Evolutionary conservation across 2,888 invertebrate genomes (phyloP).

Genomic region (Encarsia formosa): DNA sequence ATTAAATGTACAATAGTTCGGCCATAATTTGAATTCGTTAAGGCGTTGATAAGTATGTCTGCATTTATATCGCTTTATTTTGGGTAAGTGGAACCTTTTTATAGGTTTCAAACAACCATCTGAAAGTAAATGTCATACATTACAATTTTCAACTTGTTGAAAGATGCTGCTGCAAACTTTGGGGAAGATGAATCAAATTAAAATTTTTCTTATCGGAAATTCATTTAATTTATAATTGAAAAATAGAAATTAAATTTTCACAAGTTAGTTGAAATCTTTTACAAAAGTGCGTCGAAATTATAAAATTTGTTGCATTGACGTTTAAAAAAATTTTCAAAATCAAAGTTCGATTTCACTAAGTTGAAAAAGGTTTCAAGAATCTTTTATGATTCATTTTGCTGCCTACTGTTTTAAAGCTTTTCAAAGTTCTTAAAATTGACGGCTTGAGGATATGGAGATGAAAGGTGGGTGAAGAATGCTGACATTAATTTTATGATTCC

Average conservation of each 20-base stretch:
- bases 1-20: slow-evolving; percentile 8
- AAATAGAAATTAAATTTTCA: slow-evolving; percentile 10
- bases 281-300: too few relatives aligned
- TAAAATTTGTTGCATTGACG: too few relatives aligned
- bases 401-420: slow-evolving; percentile 27
- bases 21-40: slow-evolving; percentile 16
- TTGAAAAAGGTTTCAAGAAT: slow-evolving; percentile 17
- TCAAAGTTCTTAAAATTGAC: slow-evolving; percentile 24
- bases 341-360: slow-evolving; percentile 3
- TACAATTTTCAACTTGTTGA: slow-evolving; percentile 14
- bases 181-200: slow-evolving; percentile 8
- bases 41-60: slow-evolving; percentile 33
- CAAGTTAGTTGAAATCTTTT: slow-evolving; percentile 18
- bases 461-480: slow-evolving; percentile 47
- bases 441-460: slow-evolving; percentile 35
- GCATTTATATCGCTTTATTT: slow-evolving; percentile 35
- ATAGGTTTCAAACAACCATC: slow-evolving; percentile 21
- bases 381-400: slow-evolving; percentile 21
- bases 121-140: slow-evolving; percentile 4
- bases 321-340: too few relatives aligned
- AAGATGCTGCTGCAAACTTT: slow-evolving; percentile 16
- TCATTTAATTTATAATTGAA: slow-evolving; percentile 11
- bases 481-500: slow-evolving; percentile 39
- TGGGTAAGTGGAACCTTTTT: slow-evolving; percentile 38
- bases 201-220: slow-evolving; percentile 17